These are phyloP conservation scores for Takifugu bimaculatus DNA, from an alignment of 2,113 vertebrate genomes.

Conservation along the genomic window DNA sequence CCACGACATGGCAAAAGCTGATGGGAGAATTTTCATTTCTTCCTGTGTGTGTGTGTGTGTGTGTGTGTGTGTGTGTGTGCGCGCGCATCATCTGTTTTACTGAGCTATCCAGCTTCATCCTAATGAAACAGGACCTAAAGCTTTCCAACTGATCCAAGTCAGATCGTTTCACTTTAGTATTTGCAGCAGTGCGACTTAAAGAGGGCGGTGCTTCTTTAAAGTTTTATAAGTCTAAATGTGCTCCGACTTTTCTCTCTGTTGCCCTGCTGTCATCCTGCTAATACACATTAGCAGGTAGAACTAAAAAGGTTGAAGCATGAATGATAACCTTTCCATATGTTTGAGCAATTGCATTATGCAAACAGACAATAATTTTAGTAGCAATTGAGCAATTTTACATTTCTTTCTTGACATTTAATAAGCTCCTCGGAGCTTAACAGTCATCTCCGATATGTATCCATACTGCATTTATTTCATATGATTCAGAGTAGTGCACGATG, in stretches of 20 bases:
- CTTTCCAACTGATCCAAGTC: conserved; percentile 28
- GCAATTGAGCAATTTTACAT: no score
- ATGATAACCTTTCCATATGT: conserved; percentile 34
- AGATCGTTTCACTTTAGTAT: conserved; percentile 40
- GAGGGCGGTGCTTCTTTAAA: conserved; percentile 3
- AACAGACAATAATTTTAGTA: no score
- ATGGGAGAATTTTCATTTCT: conserved; percentile 59
- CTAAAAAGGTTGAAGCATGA: neutral
- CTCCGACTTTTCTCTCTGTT: conserved; percentile 25
- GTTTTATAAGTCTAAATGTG: conserved; percentile 23
- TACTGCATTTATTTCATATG: conserved; percentile 21
- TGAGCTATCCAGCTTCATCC: conserved; percentile 16
- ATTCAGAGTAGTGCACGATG: neutral
- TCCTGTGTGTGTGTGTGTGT: conserved; percentile 39
- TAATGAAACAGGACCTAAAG: conserved; percentile 43
- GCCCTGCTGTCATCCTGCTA: conserved; percentile 9
- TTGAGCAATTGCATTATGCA: conserved; percentile 39
- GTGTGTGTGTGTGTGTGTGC: no score
- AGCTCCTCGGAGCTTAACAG: neutral
- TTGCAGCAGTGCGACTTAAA: conserved; percentile 40
- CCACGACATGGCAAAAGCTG: conserved; percentile 60
- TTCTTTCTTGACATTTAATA: conserved; percentile 18
- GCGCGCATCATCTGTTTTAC: no score
- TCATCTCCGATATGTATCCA: conserved; percentile 4
- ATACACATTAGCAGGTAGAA: no score